Evolutionary conservation across 2,888 invertebrate genomes (phyloP), one percentile per base, ranked within the genome.

Genomic region (Pachliopta kotzebuea): DNA sequence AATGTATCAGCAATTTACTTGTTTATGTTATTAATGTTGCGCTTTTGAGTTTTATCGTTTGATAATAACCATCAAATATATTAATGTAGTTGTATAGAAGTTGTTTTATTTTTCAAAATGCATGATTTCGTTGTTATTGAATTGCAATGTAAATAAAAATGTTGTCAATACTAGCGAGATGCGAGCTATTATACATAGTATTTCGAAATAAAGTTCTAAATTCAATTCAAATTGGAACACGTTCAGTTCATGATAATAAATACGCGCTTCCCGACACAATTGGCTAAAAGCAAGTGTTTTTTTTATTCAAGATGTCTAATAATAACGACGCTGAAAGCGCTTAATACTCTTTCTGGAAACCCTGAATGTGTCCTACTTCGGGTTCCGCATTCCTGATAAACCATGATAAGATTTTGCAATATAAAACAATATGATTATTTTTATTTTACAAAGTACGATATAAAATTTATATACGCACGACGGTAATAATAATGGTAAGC

Each of bases 211-310:
- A 68, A 67, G 71, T 62, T 71, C 70, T 73, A 67, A 69, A 70
- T 69, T 76, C 72, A 76, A 77, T 76, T 76, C 73, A 57, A 57
- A 71, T 68, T 70, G 69, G 65, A 73, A 70, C 54, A 64, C 70
- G 72, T 74, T 68, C 70, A 73, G 73, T 70, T 72, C 70, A 68
- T 63, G 69, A 72, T 74, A 75, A 77, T 75, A 75, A 75, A 75
- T 75, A 73, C 71, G 70, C 67, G 67, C 68, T 75, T 76, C 70
- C 72, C 73, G 77, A 73, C 77, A 81, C 75, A 77, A 79, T 83
- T 81, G 79, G 78, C 80, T 78, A 80, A 80, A 80, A 74, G 70
- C 69, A 68, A 70, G 75, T 76, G 71, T 76, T 72, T 79, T 80
- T 76, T 18, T 49, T 20, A 20, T 20, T 49, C 67, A 78, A 75